Conservation (phyloP, 2,113 vertebrate species). For the Phycodurus eques region DNA sequence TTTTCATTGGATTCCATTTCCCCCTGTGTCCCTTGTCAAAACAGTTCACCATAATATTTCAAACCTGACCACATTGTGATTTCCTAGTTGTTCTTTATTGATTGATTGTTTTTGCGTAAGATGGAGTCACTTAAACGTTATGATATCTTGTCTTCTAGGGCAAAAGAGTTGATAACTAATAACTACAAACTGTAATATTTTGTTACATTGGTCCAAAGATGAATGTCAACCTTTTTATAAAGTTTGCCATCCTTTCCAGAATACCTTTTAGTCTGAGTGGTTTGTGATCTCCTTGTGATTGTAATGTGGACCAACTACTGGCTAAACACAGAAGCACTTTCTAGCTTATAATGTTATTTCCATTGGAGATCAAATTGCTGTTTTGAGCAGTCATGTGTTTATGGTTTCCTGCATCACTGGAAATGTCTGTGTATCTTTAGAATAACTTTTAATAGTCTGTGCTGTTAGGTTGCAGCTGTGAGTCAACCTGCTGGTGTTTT, state of each 20-base stretch:
- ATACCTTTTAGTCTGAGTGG: slow-evolving; percentile 3
- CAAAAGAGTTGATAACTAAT: no score
- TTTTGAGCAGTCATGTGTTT: slow-evolving; percentile 14
- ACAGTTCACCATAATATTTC: background rate
- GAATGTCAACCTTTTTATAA: background rate
- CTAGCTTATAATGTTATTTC: slow-evolving; percentile 8
- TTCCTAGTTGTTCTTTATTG: background rate
- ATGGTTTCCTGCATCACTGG: background rate
- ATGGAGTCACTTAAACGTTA: background rate
- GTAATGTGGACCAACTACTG: slow-evolving; percentile 9
- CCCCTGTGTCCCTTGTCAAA: no score
- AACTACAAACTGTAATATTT: no score
- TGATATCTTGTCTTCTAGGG: background rate
- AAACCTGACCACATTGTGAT: background rate
- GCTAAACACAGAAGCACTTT: slow-evolving; percentile 24
- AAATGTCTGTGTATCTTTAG: slow-evolving; percentile 16
- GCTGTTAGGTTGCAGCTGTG: slow-evolving; percentile 11
- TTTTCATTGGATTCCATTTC: no score
- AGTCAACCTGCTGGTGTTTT: slow-evolving; percentile 1
- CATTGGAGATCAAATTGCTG: slow-evolving; percentile 2
- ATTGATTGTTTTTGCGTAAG: background rate
- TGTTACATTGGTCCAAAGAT: no score
- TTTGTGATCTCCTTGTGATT: slow-evolving; percentile 28
- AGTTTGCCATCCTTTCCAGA: slow-evolving; percentile 4
- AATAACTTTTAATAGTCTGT: background rate